Percentiles rank a stretch among this genome's conserved stretches.
Evolutionary conservation across 2,797 vertebrate genomes (phyloP).

Genomic region (Coreius guichenoti): DNA sequence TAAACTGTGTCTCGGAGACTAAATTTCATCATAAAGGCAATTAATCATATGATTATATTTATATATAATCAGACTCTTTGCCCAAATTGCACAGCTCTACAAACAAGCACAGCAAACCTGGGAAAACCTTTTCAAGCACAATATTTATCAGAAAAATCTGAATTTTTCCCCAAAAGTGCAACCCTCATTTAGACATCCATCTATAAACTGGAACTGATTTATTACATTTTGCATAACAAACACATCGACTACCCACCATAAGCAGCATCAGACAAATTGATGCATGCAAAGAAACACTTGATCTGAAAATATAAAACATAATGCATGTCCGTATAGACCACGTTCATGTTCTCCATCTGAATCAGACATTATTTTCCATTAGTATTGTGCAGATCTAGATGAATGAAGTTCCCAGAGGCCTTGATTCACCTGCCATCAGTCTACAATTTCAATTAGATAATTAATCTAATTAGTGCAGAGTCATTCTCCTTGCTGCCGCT

Average conservation of each 20-base stretch:
- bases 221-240: neutral
- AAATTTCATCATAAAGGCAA: neutral
- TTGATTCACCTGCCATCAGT: conserved; percentile 44
- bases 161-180: neutral
- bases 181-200: neutral
- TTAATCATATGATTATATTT: too few species aligned
- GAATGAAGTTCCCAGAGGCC: conserved; percentile 6
- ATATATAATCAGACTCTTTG: too few species aligned
- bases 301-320: neutral
- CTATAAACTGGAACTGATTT: neutral
- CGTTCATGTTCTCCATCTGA: neutral
- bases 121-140: too few species aligned
- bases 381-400: conserved; percentile 23
- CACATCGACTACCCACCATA: neutral
- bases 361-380: conserved; percentile 20
- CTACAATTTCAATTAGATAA: conserved; percentile 64
- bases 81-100: too few species aligned
- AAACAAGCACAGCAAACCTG: too few species aligned
- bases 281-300: neutral
- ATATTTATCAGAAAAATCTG: too few species aligned
- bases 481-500: conserved; percentile 59
- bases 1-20: neutral
- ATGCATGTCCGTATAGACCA: neutral
- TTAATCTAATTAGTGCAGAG: conserved; percentile 73
- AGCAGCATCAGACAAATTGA: neutral